phyloP scores from a whole-genome alignment of 2,797 vertebrate genomes.

The Siniperca obscura region DNA sequence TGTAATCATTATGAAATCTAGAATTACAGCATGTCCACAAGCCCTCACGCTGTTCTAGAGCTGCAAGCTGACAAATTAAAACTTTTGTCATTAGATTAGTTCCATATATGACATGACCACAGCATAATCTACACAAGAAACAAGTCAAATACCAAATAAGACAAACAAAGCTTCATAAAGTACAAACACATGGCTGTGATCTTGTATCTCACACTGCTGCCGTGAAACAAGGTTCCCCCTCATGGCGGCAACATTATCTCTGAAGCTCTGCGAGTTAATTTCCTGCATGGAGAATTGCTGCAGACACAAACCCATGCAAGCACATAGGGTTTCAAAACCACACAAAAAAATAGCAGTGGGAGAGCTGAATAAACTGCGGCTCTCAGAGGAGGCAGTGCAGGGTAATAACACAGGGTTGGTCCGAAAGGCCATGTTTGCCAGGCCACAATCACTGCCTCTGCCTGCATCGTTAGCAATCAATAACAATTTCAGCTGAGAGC shows the following conservation, averaged over 20 bases:
- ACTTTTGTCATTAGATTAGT: background rate
- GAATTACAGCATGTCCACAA: background rate
- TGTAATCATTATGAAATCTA: background rate
- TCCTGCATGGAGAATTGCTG: constrained; percentile 38
- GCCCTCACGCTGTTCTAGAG: background rate
- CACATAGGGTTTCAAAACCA: constrained; percentile 4
- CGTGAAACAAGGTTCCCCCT: background rate
- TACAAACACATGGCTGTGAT: constrained; percentile 19
- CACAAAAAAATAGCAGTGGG: background rate
- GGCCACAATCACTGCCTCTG: constrained; percentile 16
- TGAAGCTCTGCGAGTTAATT: constrained; percentile 45
- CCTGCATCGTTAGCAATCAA: constrained; percentile 56
- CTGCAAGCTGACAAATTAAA: background rate
- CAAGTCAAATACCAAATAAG: constrained; percentile 2
- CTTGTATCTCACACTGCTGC: constrained; percentile 13
- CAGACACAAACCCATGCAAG: background rate
- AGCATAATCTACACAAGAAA: background rate
- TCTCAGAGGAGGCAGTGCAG: constrained; percentile 25
- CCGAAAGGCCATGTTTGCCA: constrained; percentile 10
- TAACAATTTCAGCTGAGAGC: constrained; percentile 53
- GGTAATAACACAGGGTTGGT: constrained; percentile 39
- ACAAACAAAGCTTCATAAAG: constrained; percentile 28
- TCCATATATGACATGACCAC: too few relatives aligned
- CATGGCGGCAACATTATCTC: constrained; percentile 25
- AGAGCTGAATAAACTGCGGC: constrained; percentile 23